These are phyloP conservation scores for Thalassophryne amazonica DNA, from an alignment of 2,797 vertebrate species.

Conservation along the genomic window DNA sequence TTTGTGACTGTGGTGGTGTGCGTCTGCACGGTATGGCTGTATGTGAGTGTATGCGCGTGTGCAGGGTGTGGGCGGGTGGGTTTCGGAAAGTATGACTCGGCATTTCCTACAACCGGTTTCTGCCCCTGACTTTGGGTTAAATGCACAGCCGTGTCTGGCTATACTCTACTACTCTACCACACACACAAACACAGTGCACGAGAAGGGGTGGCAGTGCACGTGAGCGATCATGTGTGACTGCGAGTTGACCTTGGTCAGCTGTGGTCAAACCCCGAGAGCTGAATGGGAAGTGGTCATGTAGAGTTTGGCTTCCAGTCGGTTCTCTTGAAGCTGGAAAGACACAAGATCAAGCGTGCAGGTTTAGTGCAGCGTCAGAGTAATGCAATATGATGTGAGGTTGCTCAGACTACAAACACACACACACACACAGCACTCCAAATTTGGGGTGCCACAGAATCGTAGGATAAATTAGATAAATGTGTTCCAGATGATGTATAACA, in stretches of 20 bases:
- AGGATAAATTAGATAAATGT: conserved; percentile 65
- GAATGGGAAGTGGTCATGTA: conserved; percentile 69
- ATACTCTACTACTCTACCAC: conserved; percentile 41
- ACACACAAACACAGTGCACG: conserved; percentile 26
- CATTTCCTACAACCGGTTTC: conserved; percentile 75
- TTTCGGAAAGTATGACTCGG: conserved; percentile 85
- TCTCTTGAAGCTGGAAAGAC: conserved; percentile 53
- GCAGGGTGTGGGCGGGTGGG: conserved; percentile 73
- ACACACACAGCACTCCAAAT: conserved; percentile 53
- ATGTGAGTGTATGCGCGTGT: conserved; percentile 47
- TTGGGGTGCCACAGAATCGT: conserved; percentile 63
- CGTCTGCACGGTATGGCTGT: conserved; percentile 75
- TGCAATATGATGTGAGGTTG: conserved; percentile 62
- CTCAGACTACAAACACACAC: conserved; percentile 46
- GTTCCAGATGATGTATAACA: conserved; percentile 74
- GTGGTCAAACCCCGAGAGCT: conserved; percentile 61
- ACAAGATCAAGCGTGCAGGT: conserved; percentile 52
- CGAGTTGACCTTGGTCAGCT: conserved; percentile 69
- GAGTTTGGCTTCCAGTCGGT: conserved; percentile 54
- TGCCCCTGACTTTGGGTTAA: conserved; percentile 68
- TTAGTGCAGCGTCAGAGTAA: conserved; percentile 57
- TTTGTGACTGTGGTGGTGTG: conserved; percentile 80
- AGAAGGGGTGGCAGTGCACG: conserved; percentile 35
- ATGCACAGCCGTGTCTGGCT: conserved; percentile 64
- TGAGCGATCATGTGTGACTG: conserved; percentile 60